Evolutionary conservation across 2,113 vertebrate species (phyloP).

Genomic region (Lepus europaeus): DNA sequence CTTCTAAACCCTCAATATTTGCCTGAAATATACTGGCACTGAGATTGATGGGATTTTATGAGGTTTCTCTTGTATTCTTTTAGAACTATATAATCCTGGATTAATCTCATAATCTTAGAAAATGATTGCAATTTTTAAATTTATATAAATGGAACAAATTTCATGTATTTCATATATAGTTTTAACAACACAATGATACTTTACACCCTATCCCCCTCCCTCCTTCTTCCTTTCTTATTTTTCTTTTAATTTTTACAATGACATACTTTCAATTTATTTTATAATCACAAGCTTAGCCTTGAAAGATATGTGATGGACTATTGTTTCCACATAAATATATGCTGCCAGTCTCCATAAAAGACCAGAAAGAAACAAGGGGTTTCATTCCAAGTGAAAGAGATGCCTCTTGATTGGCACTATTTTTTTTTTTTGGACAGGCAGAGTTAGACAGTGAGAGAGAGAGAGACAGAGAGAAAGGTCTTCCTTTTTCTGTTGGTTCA

Average conservation of each 20-base stretch:
- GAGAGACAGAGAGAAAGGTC: no score
- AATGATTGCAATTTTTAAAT: slow-evolving; percentile 73
- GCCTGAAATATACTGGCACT: slow-evolving; percentile 74
- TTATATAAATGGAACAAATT: not conserved
- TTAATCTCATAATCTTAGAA: slow-evolving; percentile 75
- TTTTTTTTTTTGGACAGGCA: no score
- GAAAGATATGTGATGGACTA: slow-evolving; percentile 38
- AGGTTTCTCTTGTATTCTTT: slow-evolving; percentile 79
- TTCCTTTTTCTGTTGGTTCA: no score
- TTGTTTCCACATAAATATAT: slow-evolving; percentile 58
- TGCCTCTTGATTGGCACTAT: not conserved
- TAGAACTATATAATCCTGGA: slow-evolving; percentile 79
- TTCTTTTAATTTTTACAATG: no score
- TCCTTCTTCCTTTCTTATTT: no score
- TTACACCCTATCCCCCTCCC: no score
- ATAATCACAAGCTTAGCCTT: not conserved
- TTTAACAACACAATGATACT: no score
- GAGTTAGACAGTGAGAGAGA: no score
- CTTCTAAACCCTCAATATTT: slow-evolving; percentile 65
- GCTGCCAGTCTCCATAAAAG: slow-evolving; percentile 54
- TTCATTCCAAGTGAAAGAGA: slow-evolving; percentile 47
- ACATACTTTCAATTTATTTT: no score
- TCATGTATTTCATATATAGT: no score
- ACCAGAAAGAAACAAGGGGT: slow-evolving; percentile 64
- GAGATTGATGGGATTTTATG: slow-evolving; percentile 79